Conservation (phyloP, 2,113 vertebrate genomes). For the Ctenomys sociabilis region DNA sequence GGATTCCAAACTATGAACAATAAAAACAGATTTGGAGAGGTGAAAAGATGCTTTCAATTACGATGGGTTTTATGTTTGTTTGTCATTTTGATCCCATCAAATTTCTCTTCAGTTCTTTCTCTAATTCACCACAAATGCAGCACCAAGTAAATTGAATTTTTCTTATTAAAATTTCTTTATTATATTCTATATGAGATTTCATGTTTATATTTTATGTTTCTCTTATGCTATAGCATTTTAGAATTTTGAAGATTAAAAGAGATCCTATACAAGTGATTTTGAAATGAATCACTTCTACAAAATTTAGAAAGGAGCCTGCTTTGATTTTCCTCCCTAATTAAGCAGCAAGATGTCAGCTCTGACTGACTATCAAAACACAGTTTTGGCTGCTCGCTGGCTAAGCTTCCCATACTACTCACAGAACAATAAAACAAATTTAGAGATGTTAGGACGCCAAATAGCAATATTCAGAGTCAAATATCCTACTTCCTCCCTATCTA, state of each 20-base stretch:
- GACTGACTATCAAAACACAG: neutral
- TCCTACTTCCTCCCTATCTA: neutral
- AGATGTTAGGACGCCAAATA: neutral
- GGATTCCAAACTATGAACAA: constrained; percentile 16
- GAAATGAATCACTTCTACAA: neutral
- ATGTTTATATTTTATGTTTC: neutral
- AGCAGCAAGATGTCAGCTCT: neutral
- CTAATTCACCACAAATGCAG: constrained; percentile 4
- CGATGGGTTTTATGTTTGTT: neutral
- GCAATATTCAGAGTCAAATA: neutral
- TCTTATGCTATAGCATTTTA: neutral
- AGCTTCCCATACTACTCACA: neutral
- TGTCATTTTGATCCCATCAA: neutral
- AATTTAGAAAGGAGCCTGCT: neutral
- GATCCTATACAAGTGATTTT: neutral
- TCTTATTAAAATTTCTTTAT: neutral
- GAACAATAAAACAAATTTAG: neutral
- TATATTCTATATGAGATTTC: neutral
- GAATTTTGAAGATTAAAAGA: neutral
- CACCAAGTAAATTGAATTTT: neutral
- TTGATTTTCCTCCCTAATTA: neutral
- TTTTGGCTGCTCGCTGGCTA: neutral
- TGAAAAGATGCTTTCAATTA: neutral
- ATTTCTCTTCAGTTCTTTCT: constrained; percentile 28
- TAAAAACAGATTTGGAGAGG: neutral